phyloP scores from a whole-genome alignment of 2,113 vertebrate species.

The Mus pahari region DNA sequence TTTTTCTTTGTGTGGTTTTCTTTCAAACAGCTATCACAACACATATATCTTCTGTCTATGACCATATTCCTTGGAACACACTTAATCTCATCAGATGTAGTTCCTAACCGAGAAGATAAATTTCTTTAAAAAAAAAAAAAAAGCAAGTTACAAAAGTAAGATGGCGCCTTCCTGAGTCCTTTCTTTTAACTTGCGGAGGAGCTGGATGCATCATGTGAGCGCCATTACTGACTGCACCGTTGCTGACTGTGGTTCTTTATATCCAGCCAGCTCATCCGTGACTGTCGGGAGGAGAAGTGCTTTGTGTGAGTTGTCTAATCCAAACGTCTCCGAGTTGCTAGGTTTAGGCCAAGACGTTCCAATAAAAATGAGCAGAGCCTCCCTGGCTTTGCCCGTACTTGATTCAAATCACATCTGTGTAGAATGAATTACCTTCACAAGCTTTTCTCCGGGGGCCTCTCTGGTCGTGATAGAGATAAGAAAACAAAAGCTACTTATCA shows the following conservation, averaged over 20 bases:
- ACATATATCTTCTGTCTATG: slow-evolving; percentile 37
- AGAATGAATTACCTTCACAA: slow-evolving; percentile 54
- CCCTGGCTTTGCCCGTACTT: slow-evolving; percentile 49
- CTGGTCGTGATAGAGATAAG: slow-evolving; percentile 34
- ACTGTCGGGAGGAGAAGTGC: neutral
- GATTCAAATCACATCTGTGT: slow-evolving; percentile 62
- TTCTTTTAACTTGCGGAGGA: slow-evolving; percentile 46
- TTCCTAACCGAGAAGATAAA: slow-evolving; percentile 48
- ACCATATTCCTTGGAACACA: neutral
- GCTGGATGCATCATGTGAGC: neutral
- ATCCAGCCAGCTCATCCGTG: slow-evolving; percentile 34
- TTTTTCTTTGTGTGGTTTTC: neutral
- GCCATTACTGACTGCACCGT: neutral
- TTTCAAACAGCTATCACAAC: neutral
- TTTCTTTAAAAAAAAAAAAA: neutral
- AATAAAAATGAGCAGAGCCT: slow-evolving; percentile 65
- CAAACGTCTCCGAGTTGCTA: slow-evolving; percentile 64
- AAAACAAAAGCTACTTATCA: slow-evolving; percentile 62
- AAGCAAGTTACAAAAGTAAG: slow-evolving; percentile 16
- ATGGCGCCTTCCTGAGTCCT: neutral
- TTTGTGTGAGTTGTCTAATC: slow-evolving; percentile 45
- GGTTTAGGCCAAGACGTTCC: slow-evolving; percentile 46
- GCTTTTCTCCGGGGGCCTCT: slow-evolving; percentile 53
- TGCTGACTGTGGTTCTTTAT: neutral
- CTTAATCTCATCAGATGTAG: neutral